Evolutionary conservation across 2,113 vertebrate species (phyloP).

Genomic region (Gavia stellata): DNA sequence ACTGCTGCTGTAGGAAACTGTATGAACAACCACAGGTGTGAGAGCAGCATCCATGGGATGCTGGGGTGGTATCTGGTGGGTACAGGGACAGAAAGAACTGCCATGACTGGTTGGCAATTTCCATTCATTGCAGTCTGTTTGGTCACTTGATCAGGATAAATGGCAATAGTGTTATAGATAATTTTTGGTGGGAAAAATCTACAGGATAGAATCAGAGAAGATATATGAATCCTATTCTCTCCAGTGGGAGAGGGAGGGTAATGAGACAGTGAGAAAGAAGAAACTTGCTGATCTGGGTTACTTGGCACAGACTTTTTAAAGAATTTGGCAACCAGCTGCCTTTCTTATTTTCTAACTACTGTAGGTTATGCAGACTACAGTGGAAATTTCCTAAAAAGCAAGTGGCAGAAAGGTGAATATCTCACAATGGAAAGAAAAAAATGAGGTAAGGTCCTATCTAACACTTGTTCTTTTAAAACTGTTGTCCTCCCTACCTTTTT

Average conservation of each 20-base stretch:
- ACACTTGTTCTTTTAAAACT: background rate
- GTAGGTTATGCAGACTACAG: background rate
- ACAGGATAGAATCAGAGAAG: background rate
- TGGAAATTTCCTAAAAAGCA: background rate
- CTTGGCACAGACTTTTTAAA: background rate
- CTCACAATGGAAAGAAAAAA: background rate
- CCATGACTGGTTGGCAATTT: background rate
- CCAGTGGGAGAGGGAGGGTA: background rate
- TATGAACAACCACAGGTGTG: background rate
- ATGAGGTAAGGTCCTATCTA: background rate
- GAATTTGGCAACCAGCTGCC: background rate
- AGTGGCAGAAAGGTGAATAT: background rate
- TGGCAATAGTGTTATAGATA: rapidly evolving
- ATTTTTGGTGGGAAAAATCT: background rate
- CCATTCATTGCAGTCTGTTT: background rate
- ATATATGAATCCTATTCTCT: background rate
- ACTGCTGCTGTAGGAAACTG: background rate
- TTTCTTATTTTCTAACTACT: background rate
- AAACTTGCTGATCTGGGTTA: rapidly evolving
- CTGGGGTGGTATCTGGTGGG: background rate
- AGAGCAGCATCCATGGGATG: background rate
- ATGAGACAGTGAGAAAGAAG: background rate
- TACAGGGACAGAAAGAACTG: background rate
- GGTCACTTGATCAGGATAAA: background rate
- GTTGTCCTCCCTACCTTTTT: background rate